Conservation (phyloP, 2,888 invertebrate species). For the Bombylius major region DNA sequence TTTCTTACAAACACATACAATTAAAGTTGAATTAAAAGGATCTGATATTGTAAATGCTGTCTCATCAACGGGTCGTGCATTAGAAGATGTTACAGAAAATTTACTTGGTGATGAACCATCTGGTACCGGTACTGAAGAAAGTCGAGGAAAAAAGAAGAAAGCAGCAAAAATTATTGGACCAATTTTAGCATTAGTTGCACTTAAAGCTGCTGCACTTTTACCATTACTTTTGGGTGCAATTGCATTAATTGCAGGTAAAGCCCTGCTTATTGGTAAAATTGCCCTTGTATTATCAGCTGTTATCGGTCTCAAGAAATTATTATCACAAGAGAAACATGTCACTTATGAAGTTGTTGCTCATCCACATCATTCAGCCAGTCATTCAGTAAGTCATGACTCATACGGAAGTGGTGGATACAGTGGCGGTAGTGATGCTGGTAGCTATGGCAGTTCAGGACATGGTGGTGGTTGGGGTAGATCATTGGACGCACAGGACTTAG, state of each 20-base stretch:
- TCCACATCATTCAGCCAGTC: slow-evolving; percentile 62
- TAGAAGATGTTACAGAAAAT: slow-evolving; percentile 58
- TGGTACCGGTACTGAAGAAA: slow-evolving; percentile 42
- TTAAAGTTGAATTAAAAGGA: slow-evolving; percentile 75
- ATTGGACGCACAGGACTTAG: slow-evolving; percentile 60
- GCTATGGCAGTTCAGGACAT: slow-evolving; percentile 51
- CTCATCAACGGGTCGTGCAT: slow-evolving; percentile 64
- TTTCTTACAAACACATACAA: slow-evolving; percentile 67
- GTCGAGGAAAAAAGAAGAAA: slow-evolving; percentile 74
- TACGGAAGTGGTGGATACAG: slow-evolving; percentile 43
- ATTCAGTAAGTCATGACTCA: slow-evolving; percentile 54
- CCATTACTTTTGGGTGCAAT: slow-evolving; percentile 70
- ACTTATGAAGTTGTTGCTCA: slow-evolving; percentile 80
- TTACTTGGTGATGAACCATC: slow-evolving; percentile 45
- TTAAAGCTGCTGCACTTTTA: slow-evolving; percentile 67
- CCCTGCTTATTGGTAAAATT: slow-evolving; percentile 70
- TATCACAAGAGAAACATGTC: slow-evolving; percentile 71
- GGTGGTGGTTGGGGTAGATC: slow-evolving; percentile 70
- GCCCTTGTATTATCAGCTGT: slow-evolving; percentile 72
- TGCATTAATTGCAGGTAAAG: slow-evolving; percentile 75
- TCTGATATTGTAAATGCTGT: slow-evolving; percentile 71
- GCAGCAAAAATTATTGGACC: slow-evolving; percentile 67
- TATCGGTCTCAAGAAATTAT: slow-evolving; percentile 70
- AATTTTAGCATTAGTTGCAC: slow-evolving; percentile 56
- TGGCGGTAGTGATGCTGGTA: slow-evolving; percentile 43